Evolutionary conservation across 2,888 invertebrate species (phyloP).

Genomic region (Muscina levida): DNA sequence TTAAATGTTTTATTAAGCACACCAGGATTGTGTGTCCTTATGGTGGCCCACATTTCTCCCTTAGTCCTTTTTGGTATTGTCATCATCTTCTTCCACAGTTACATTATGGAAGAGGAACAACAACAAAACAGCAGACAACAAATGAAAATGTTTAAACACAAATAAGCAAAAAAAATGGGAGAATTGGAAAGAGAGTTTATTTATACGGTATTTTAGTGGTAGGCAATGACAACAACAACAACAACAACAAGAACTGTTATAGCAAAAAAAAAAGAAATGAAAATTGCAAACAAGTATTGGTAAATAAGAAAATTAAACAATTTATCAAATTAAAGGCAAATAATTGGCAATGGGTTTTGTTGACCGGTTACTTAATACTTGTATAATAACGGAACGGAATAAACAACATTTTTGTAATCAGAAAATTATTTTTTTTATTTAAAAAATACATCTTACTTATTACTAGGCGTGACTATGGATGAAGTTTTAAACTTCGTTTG

Average conservation of each 20-base stretch:
- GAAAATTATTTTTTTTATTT: too few species aligned
- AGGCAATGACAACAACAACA: background rate
- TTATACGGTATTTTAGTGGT: background rate
- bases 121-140: background rate
- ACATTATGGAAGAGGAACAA: background rate
- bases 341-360: background rate
- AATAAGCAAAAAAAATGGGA: background rate
- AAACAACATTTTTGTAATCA: too few species aligned
- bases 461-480: too few species aligned
- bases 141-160: constrained; percentile 13
- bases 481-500: too few species aligned
- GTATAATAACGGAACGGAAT: too few species aligned
- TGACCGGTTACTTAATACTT: too few species aligned
- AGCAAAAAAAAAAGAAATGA: background rate
- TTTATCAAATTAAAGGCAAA: constrained; percentile 16
- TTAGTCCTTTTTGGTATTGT: background rate
- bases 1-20: constrained; percentile 32
- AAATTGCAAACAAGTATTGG: background rate
- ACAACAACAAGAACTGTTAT: background rate
- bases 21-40: constrained; percentile 10
- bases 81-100: constrained; percentile 8
- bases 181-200: background rate
- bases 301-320: constrained; percentile 15
- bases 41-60: background rate
- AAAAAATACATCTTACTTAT: too few species aligned